phyloP scores from a whole-genome alignment of 2,113 vertebrate species.

The Gobius niger region DNA sequence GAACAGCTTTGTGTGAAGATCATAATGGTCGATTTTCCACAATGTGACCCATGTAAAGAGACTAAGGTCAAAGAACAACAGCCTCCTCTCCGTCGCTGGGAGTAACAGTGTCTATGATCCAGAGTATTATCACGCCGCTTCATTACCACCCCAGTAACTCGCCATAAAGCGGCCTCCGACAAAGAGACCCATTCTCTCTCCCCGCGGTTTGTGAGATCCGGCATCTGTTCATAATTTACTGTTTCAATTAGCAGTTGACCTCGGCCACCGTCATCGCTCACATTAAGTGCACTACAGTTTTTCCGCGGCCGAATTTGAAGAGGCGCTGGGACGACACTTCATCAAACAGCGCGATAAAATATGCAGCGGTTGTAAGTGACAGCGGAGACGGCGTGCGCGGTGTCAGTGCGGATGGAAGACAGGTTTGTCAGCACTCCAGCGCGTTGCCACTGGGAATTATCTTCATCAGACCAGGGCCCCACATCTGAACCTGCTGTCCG shows the following conservation, averaged over 20 bases:
- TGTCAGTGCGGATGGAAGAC: not conserved
- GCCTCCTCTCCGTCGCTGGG: not conserved
- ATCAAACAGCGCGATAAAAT: not conserved
- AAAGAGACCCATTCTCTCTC: not conserved
- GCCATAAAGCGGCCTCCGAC: conserved; percentile 14
- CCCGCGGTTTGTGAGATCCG: conserved; percentile 5
- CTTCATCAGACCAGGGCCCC: conserved; percentile 10
- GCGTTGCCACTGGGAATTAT: conserved; percentile 10
- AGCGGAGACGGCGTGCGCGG: conserved; percentile 7
- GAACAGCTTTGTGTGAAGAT: no score
- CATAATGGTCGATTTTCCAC: no score
- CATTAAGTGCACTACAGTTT: conserved; percentile 15
- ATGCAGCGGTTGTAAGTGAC: conserved; percentile 3
- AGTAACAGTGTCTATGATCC: no score
- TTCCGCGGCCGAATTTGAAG: conserved; percentile 17
- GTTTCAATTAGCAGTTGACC: conserved; percentile 49
- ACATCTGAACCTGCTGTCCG: not conserved
- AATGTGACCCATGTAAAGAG: not conserved
- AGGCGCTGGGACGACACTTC: not conserved
- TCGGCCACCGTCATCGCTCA: conserved; percentile 16
- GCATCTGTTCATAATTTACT: conserved; percentile 32
- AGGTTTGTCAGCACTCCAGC: conserved; percentile 22
- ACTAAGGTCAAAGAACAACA: not conserved
- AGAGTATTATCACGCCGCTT: not conserved
- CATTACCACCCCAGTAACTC: conserved; percentile 5